Evolutionary conservation across 2,888 invertebrate genomes (phyloP), one percentile per base, ranked within the genome.

Genomic region (Malachius bipustulatus): DNA sequence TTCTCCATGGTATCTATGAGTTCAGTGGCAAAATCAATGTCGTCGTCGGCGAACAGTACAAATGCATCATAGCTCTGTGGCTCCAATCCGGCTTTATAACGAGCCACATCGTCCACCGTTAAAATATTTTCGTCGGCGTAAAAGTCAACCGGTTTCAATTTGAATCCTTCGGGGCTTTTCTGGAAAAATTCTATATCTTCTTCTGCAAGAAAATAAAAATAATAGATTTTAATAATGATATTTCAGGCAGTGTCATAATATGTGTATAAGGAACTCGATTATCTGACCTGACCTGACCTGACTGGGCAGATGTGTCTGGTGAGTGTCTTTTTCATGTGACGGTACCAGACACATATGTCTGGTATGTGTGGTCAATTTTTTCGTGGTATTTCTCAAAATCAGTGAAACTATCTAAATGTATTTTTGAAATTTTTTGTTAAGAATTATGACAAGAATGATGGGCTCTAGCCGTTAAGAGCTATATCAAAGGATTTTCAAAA

Each of bases 41-140:
- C 88, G 40, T 77, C 77, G 28, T 78, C 75, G 1, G 81, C 80
- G 47, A 73, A 83, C 15, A 88, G 56, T 6, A 88, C 71, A 52
- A 81, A 84, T 0, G 24, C 8, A 24, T 24, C 9, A 8, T 24
- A 8, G 24, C 32, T 30, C 13, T 32, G 15, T 3, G 33, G 24
- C 9, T 38, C 40, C 14, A 48, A 39, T 15, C 51, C 51, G 30
- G 46, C 32, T n/a, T 46, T 41, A 2, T 46, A 43, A 14, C 55
- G 42, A 11, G 40, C 39, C 3, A 54, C 44, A 43, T 62, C 60
- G 36, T 60, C 59, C 11, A 39, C 44, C 4, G 38, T 38, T 12
- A 62, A 45, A 31, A 57, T 51, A 30, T 49, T 39, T 36, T 48
- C 47, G 35, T 58, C 55, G n/a, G 34, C 39, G 35, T 50, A 49